A percentile compares a stretch with the other conserved stretches of the same genome.
Conservation (phyloP, 35 echinoderm and acorn worm genomes). For the Lytechinus variegatus region DNA sequence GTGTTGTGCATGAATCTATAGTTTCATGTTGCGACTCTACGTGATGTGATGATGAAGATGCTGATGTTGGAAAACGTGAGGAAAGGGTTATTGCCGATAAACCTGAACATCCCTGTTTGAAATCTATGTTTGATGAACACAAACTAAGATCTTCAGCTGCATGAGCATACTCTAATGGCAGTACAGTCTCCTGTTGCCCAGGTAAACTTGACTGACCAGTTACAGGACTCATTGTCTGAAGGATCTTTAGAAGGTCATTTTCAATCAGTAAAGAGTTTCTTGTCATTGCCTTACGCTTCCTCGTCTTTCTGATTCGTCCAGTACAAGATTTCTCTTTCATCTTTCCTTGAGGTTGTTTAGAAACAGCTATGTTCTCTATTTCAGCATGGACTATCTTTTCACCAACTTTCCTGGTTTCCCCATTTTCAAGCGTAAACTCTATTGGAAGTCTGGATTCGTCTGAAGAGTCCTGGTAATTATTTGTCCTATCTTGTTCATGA, state of each 20-base stretch:
- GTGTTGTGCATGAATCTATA: background rate
- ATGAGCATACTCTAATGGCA: background rate
- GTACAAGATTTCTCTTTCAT: background rate
- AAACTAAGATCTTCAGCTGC: background rate
- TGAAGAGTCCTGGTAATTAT: background rate
- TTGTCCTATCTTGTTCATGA: background rate
- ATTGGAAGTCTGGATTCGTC: background rate
- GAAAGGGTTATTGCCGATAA: background rate
- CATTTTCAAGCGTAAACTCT: background rate
- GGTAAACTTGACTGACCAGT: background rate
- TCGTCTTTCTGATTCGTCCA: background rate
- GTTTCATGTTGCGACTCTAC: too few relatives aligned
- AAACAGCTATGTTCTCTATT: background rate
- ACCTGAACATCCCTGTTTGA: background rate
- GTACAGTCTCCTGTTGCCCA: background rate
- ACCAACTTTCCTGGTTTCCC: background rate
- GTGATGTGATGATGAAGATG: slow-evolving; percentile 25
- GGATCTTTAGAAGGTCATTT: background rate
- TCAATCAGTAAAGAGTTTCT: background rate
- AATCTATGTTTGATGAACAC: slow-evolving; percentile 43
- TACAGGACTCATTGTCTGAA: background rate
- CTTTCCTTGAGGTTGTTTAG: background rate
- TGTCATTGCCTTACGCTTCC: background rate
- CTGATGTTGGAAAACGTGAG: slow-evolving; percentile 4
- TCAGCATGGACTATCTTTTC: background rate